A percentile compares a stretch with the other conserved stretches of the same genome.
Conservation (phyloP, 2,888 invertebrate genomes). For the Camptogramma bilineatum region DNA sequence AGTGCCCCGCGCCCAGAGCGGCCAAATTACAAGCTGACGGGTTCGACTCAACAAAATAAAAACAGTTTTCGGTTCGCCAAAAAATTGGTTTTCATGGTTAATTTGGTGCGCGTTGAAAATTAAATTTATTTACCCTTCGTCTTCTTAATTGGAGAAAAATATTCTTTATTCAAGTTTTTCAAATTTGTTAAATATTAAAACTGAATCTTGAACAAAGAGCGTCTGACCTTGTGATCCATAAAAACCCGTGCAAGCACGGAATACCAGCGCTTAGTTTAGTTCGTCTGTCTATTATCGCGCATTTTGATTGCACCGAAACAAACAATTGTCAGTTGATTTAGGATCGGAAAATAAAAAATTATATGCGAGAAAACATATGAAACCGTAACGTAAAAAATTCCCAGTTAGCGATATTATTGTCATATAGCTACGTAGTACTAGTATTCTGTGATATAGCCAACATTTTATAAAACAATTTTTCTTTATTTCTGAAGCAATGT, state of each 20-base stretch:
- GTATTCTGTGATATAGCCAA: no score
- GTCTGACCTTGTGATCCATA: not conserved
- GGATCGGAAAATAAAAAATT: no score
- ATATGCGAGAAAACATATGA: no score
- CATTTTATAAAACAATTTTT: no score
- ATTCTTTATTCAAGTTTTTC: not conserved
- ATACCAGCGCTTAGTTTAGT: not conserved
- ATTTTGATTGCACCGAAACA: no score
- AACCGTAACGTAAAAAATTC: no score
- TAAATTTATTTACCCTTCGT: slow-evolving; percentile 28
- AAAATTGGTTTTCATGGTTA: slow-evolving; percentile 36
- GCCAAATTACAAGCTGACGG: slow-evolving; percentile 43
- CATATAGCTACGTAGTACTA: no score
- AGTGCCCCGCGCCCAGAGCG: slow-evolving; percentile 45
- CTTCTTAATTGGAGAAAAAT: slow-evolving; percentile 19
- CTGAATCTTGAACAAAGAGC: not conserved
- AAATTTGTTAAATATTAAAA: not conserved
- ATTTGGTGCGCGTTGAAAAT: slow-evolving; percentile 28
- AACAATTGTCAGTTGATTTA: no score
- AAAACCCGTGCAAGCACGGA: not conserved
- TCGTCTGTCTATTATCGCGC: no score
- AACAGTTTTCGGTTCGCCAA: slow-evolving; percentile 34
- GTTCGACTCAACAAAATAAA: slow-evolving; percentile 36
- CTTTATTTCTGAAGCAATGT: no score
- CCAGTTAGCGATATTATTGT: no score